These are phyloP conservation scores for Neocrepidodera transversa DNA, from an alignment of 2,888 invertebrate genomes.

Conservation along the genomic window DNA sequence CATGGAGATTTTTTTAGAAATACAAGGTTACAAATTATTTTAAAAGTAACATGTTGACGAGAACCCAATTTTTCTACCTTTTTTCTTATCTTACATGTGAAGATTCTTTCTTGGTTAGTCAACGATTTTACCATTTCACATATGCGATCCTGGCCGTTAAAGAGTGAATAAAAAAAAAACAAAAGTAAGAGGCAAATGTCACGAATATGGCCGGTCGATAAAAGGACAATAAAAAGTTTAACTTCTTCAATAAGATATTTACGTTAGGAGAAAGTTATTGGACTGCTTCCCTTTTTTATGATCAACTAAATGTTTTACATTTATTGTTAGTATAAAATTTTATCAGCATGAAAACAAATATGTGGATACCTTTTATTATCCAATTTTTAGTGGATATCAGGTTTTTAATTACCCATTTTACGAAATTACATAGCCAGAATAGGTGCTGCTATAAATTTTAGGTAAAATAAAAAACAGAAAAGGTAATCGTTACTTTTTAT, in stretches of 20 bases:
- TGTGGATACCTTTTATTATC: neutral
- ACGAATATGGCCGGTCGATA: neutral
- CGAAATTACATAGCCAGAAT: no score
- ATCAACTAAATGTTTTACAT: conserved; percentile 7
- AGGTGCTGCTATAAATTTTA: no score
- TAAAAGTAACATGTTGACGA: no score
- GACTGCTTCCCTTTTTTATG: conserved; percentile 1
- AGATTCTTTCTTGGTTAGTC: neutral
- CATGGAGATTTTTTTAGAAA: no score
- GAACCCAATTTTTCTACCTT: no score
- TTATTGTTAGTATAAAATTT: neutral
- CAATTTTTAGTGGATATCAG: no score
- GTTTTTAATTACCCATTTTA: no score
- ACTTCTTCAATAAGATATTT: conserved; percentile 9
- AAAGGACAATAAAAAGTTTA: conserved; percentile 1
- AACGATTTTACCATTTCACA: neutral
- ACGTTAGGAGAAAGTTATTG: conserved; percentile 2
- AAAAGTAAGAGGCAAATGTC: conserved; percentile 1
- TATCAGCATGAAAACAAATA: neutral
- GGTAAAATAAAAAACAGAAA: no score
- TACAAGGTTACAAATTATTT: no score
- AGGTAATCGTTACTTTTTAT: no score
- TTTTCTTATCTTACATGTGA: no score
- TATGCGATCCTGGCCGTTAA: no score
- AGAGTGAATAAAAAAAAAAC: neutral